A percentile compares a stretch with the other conserved stretches of the same genome.
Conservation (phyloP, 2,113 vertebrate genomes). For the Eretmochelys imbricata region DNA sequence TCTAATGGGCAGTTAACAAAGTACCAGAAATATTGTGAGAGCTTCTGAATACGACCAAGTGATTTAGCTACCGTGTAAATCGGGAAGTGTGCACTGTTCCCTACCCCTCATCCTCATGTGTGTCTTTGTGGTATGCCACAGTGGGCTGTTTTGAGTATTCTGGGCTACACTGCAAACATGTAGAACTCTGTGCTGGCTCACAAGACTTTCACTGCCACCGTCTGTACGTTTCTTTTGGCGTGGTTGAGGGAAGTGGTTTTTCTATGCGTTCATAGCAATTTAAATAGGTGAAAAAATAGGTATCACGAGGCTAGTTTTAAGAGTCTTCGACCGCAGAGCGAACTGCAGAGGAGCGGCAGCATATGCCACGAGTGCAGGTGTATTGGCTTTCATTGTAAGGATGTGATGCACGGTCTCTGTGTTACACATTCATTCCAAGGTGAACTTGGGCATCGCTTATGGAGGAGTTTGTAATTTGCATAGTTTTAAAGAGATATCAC, state of each 20-base stretch:
- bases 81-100: fast-evolving
- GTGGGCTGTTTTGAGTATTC: fast-evolving
- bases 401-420: background rate
- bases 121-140: background rate
- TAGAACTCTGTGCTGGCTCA: background rate
- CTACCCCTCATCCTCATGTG: too few relatives aligned
- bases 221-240: fast-evolving
- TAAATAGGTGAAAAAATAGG: background rate
- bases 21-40: background rate
- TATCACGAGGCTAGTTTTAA: fast-evolving
- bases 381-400: fast-evolving
- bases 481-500: background rate
- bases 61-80: background rate
- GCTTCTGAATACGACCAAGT: background rate
- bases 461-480: background rate
- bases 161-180: fast-evolving
- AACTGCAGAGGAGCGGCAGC: background rate
- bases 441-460: background rate
- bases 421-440: background rate
- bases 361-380: background rate
- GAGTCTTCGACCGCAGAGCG: background rate
- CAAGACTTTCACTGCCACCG: background rate
- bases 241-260: background rate
- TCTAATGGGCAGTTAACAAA: background rate
- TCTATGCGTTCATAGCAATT: background rate